A percentile compares a stretch with the other conserved stretches of the same genome.
phyloP scores from a whole-genome alignment of 92 coral and sea anemone species.

The Epizoanthus fatuus region DNA sequence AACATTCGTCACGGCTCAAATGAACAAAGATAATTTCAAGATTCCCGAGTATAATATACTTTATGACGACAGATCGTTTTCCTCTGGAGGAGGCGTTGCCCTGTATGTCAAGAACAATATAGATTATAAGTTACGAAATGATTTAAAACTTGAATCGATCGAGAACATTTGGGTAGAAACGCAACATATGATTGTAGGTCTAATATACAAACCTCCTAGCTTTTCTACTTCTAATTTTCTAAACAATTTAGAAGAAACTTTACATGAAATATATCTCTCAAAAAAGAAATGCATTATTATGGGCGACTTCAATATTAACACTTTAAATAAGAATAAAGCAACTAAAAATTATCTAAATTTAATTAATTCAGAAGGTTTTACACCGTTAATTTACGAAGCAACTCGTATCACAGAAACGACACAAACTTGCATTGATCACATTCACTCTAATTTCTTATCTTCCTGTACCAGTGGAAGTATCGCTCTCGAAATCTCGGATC shows the following conservation, averaged over 20 bases:
- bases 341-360: conserved; percentile 36
- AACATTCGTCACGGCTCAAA: too few relatives aligned
- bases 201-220: conserved; percentile 36
- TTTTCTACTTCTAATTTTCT: too few relatives aligned
- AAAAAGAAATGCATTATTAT: conserved; percentile 51
- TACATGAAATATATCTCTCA: conserved; percentile 28
- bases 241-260: too few relatives aligned
- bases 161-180: conserved; percentile 59
- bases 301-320: conserved; percentile 39
- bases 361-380: conserved; percentile 60
- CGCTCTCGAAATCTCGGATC: conserved; percentile 54
- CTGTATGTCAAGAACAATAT: conserved; percentile 16
- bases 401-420: too few relatives aligned
- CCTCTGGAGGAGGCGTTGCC: conserved; percentile 46
- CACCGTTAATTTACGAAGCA: too few relatives aligned
- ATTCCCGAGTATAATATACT: too few relatives aligned
- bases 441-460: too few relatives aligned
- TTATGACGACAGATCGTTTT: too few relatives aligned
- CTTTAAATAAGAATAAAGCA: conserved; percentile 23
- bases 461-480: conserved; percentile 55
- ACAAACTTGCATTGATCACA: too few relatives aligned
- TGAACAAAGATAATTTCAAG: too few relatives aligned
- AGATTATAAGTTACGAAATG: conserved; percentile 31
- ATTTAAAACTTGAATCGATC: conserved; percentile 42
- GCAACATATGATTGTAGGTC: conserved; percentile 45